These are phyloP conservation scores for Amazona vittata DNA, from an alignment of 2,113 vertebrate species.

Conservation along the genomic window DNA sequence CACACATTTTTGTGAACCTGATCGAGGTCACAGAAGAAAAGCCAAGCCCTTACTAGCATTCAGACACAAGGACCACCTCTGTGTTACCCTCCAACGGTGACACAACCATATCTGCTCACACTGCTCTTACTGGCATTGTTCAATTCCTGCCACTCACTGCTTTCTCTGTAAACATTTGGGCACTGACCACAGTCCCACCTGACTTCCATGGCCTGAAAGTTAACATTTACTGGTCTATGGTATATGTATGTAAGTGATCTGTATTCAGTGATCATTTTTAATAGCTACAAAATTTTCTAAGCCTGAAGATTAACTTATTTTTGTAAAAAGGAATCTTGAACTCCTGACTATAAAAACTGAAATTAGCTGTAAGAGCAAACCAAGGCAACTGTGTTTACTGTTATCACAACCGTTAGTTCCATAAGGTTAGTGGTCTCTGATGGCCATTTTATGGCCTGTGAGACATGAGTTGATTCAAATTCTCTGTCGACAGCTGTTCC, in stretches of 20 bases:
- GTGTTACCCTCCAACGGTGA: background rate
- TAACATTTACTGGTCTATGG: background rate
- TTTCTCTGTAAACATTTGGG: background rate
- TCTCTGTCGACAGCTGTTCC: background rate
- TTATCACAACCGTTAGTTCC: background rate
- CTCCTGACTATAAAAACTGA: background rate
- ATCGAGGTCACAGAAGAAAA: background rate
- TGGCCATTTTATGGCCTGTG: background rate
- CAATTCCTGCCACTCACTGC: background rate
- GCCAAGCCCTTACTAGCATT: background rate
- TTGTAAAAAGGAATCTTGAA: background rate
- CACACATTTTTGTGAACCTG: background rate
- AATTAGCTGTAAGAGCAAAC: background rate
- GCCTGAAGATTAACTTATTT: background rate
- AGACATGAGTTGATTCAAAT: background rate
- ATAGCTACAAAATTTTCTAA: background rate
- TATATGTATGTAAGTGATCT: fast-evolving
- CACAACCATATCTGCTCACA: background rate
- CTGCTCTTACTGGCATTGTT: background rate
- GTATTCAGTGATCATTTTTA: background rate
- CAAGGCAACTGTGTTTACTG: background rate
- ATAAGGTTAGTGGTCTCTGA: background rate
- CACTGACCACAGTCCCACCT: background rate
- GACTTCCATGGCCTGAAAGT: background rate
- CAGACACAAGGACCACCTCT: background rate